Base-by-base conservation (phyloP, 1,140 invertebrate species). In the Whitmania pigra region DNA sequence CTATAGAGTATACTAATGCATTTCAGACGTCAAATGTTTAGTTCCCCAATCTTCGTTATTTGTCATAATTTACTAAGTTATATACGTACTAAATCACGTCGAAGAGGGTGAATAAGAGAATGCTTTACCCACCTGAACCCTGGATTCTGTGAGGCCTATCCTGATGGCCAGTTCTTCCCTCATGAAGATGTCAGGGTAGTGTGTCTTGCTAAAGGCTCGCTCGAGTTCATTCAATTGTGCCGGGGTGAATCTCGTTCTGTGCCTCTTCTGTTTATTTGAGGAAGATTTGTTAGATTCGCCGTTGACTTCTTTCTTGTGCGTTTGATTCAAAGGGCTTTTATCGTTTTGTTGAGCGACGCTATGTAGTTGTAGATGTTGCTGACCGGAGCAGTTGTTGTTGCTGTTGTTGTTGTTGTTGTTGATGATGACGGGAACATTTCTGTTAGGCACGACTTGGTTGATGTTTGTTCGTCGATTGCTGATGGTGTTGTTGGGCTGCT, bases 191-290 rank as follows among this genome's bases (percentile, higher is more conserved):
- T 95, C 93, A 0, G 93, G 93, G 80, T 84, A 96, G 78, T 95
- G 93, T 0, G 93, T 95, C 82, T 94, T 94, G 80, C 93, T 89
- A 82, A 96, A 96, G 27, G 93, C 85, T 0, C 89, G 88, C 81
- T 96, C 93, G 75, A 97, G 83, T 82, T 96, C 93, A 82, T 93
- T 94, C 74, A 97, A 86, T 83, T 97, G 93, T 6, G 91, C 92
- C 6, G 93, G 93, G 0, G 93, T 94, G 82, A 95, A 96, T 77
- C 93, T 87, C 25, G 93, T 96, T 69, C 93, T 85, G 82, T 95
- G 92, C 74, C 92, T 85, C 83, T 94, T 94, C 83, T 94, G 92
- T 80, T 95, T 94, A 55, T 63, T 54, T 13, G n/a, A 22, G n/a
- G 25, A 22, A 18, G 22, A 40, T 18, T 69, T 63, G 57, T 31